Percentiles rank a stretch among this genome's conserved stretches.
phyloP scores from a whole-genome alignment of 2,888 invertebrate genomes.

The Nephrocerus scutellatus region DNA sequence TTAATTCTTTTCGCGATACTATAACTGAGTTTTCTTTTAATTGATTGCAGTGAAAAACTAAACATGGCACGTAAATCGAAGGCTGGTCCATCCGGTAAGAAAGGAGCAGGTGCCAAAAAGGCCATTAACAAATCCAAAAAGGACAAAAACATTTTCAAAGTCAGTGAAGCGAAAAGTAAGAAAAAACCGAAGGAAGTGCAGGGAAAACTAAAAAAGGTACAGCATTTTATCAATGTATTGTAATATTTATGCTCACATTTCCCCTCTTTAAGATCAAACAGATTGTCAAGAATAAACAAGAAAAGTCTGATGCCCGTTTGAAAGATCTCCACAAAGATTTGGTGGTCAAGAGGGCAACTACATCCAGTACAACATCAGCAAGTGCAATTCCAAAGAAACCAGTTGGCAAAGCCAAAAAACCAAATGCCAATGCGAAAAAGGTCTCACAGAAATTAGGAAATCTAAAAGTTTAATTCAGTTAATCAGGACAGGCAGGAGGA shows the following conservation, averaged over 20 bases:
- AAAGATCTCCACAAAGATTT: slow-evolving; percentile 44
- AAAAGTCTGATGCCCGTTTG: slow-evolving; percentile 40
- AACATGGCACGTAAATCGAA: slow-evolving; percentile 40
- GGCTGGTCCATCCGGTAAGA: slow-evolving; percentile 23
- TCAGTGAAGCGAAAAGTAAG: slow-evolving; percentile 34
- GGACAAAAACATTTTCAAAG: slow-evolving; percentile 44
- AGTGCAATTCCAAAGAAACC: slow-evolving; percentile 16
- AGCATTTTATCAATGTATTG: neutral
- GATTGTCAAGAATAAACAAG: slow-evolving; percentile 40
- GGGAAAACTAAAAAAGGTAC: slow-evolving; percentile 45
- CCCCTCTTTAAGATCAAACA: too few relatives aligned
- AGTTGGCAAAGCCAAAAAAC: slow-evolving; percentile 34
- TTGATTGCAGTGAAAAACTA: slow-evolving; percentile 23
- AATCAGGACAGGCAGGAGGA: too few relatives aligned
- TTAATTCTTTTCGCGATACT: too few relatives aligned
- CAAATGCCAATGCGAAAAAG: slow-evolving; percentile 35
- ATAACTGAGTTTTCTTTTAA: too few relatives aligned
- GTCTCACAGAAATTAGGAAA: slow-evolving; percentile 38
- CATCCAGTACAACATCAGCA: slow-evolving; percentile 19
- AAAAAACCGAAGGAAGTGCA: slow-evolving; percentile 46
- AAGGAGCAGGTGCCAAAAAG: slow-evolving; percentile 20
- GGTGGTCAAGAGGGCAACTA: slow-evolving; percentile 42
- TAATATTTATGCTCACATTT: too few relatives aligned
- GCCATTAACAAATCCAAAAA: slow-evolving; percentile 37
- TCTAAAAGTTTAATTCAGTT: slow-evolving; percentile 38